Conservation (phyloP, 1,140 invertebrate genomes). For the Globodera rostochiensis region DNA sequence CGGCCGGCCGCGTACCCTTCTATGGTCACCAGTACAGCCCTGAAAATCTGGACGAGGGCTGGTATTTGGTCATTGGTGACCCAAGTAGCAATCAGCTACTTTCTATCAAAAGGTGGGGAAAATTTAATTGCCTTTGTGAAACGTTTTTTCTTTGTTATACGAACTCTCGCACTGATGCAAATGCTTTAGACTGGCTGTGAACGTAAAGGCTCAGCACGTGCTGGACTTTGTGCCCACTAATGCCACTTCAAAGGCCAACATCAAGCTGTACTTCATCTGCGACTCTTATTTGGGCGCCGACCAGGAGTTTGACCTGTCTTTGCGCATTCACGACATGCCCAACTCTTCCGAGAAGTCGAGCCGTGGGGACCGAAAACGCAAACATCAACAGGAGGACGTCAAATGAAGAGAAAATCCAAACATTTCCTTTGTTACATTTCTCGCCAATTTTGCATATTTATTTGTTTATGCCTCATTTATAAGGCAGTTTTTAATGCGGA, state of each 20-base stretch:
- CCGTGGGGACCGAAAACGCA: constrained; percentile 13
- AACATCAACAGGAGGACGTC: constrained; percentile 19
- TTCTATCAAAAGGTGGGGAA: constrained; percentile 81
- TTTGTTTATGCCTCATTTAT: not conserved
- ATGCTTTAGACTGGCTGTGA: constrained; percentile 70
- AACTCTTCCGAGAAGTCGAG: constrained; percentile 2
- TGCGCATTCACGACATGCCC: constrained; percentile 32
- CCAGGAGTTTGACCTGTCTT: constrained; percentile 83
- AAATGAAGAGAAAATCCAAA: constrained; percentile 11
- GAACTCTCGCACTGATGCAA: not conserved
- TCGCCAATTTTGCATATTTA: constrained; percentile 7
- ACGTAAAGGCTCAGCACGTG: constrained; percentile 89
- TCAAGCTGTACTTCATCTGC: constrained; percentile 97
- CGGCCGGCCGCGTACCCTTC: constrained; percentile 73
- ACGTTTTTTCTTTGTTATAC: too few relatives aligned
- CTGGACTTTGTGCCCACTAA: constrained; percentile 89
- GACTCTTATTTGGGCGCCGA: constrained; percentile 94
- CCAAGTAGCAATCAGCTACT: constrained; percentile 88
- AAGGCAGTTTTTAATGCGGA: not conserved
- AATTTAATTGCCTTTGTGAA: too few relatives aligned
- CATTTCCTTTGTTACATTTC: constrained; percentile 14
- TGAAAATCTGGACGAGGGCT: constrained; percentile 93
- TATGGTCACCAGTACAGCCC: constrained; percentile 77
- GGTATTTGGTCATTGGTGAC: constrained; percentile 99
- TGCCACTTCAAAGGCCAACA: constrained; percentile 72